Evolutionary conservation across 2,797 vertebrate species (phyloP).

Genomic region (Bucorvus abyssinicus): DNA sequence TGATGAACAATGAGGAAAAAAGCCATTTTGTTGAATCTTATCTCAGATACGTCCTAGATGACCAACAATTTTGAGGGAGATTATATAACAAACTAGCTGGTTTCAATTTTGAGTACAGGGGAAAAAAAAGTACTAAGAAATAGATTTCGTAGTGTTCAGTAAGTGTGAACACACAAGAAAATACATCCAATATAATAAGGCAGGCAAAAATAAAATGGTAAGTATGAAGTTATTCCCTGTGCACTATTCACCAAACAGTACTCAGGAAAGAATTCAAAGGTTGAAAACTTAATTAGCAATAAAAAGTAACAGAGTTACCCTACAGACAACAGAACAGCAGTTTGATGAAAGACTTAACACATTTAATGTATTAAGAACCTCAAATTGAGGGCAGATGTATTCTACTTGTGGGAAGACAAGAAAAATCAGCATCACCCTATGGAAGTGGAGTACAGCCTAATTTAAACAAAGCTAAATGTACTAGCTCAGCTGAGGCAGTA

Average conservation of each 20-base stretch:
- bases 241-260: background rate
- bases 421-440: background rate
- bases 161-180: background rate
- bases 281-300: background rate
- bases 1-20: background rate
- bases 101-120: background rate
- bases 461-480: background rate
- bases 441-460: background rate
- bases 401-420: background rate
- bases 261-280: background rate
- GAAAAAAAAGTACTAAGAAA: background rate
- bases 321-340: background rate
- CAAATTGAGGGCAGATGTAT: background rate
- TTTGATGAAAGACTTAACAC: background rate
- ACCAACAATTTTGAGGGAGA: background rate
- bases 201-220: background rate
- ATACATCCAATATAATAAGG: background rate
- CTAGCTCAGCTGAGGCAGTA: background rate
- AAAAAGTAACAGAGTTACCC: background rate
- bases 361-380: background rate
- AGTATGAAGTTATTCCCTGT: background rate
- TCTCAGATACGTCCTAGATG: background rate
- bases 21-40: background rate
- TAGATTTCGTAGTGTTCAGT: background rate
- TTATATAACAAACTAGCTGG: background rate